phyloP scores from a whole-genome alignment of 1,140 invertebrate species.

The Brachystomella parvula region DNA sequence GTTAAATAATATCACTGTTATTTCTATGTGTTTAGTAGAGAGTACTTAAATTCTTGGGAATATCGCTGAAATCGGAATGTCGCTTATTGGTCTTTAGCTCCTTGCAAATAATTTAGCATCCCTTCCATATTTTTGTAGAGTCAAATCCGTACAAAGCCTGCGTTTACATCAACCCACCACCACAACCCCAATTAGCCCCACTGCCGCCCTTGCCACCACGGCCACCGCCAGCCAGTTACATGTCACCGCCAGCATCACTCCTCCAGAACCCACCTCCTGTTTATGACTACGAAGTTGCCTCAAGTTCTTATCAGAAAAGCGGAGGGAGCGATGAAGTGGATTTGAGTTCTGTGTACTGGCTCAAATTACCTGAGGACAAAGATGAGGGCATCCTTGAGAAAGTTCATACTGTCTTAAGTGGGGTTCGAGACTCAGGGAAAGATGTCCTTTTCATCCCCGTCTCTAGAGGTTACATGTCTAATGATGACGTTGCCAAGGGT shows the following conservation, averaged over 20 bases:
- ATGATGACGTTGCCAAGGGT: not conserved
- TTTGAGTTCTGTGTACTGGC: not conserved
- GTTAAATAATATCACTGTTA: too few relatives aligned
- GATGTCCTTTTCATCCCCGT: constrained; percentile 16
- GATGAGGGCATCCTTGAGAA: not conserved
- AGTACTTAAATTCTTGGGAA: too few relatives aligned
- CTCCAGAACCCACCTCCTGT: not conserved
- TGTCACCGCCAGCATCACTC: not conserved
- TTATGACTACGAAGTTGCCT: not conserved
- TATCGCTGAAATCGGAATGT: too few relatives aligned
- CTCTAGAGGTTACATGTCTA: not conserved
- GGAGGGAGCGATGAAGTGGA: not conserved
- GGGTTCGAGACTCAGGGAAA: not conserved
- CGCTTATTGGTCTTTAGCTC: too few relatives aligned
- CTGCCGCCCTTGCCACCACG: not conserved
- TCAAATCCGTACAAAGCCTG: constrained; percentile 23
- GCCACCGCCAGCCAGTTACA: not conserved
- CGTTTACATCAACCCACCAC: constrained; percentile 14
- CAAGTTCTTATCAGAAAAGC: not conserved
- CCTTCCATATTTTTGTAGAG: not conserved
- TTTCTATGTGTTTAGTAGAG: too few relatives aligned
- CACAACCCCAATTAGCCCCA: not conserved
- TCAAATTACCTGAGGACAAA: not conserved
- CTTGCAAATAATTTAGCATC: not conserved
- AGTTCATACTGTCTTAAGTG: not conserved